A percentile compares a stretch with the other conserved stretches of the same genome.
These are phyloP conservation scores for Micrasema longulum DNA, from an alignment of 1,140 invertebrate species.

Conservation along the genomic window DNA sequence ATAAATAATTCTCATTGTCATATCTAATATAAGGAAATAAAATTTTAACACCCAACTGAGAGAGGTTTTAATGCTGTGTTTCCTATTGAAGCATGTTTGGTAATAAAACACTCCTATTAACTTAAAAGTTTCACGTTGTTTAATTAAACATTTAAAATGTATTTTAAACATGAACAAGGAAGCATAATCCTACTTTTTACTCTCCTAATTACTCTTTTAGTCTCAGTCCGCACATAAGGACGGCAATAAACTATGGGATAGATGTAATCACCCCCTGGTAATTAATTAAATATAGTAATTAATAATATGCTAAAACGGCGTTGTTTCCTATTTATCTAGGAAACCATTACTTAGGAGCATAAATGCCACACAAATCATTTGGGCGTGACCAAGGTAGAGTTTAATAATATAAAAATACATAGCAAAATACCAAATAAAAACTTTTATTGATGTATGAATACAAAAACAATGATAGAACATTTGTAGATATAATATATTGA, in stretches of 20 bases:
- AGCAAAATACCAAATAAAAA: too few relatives aligned
- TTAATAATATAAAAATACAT: background rate
- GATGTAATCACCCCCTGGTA: slow-evolving; percentile 47
- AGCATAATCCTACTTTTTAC: slow-evolving; percentile 15
- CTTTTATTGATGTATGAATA: too few relatives aligned
- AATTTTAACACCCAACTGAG: too few relatives aligned
- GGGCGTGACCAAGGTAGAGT: slow-evolving; percentile 45
- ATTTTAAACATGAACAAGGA: background rate
- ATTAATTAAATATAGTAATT: slow-evolving; percentile 55
- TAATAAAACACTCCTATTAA: slow-evolving; percentile 14
- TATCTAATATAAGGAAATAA: too few relatives aligned
- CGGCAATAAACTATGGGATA: slow-evolving; percentile 44
- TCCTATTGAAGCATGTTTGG: too few relatives aligned
- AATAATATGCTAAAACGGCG: slow-evolving; percentile 52
- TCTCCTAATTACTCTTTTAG: slow-evolving; percentile 41
- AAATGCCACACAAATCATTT: slow-evolving; percentile 53
- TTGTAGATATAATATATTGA: too few relatives aligned
- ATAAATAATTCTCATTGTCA: too few relatives aligned
- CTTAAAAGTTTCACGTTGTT: slow-evolving; percentile 1
- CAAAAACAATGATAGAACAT: too few relatives aligned
- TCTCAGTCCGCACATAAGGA: slow-evolving; percentile 49
- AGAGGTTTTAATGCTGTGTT: too few relatives aligned
- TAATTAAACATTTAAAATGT: slow-evolving; percentile 26
- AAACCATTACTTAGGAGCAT: slow-evolving; percentile 51
- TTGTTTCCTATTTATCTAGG: slow-evolving; percentile 52